Evolutionary conservation across 2,888 invertebrate genomes (phyloP).

Genomic region (Blastobasis adustella): DNA sequence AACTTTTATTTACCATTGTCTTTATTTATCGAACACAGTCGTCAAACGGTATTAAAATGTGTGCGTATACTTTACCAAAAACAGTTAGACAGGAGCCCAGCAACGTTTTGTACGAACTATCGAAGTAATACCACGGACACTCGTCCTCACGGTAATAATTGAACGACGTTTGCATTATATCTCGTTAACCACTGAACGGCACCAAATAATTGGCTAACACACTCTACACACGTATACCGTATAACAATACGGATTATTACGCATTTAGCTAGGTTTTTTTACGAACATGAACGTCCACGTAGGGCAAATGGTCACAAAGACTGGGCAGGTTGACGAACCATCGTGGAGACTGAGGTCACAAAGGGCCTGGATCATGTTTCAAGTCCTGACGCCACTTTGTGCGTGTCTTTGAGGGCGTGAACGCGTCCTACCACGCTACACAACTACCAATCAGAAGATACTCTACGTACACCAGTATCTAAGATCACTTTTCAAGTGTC

Average conservation of each 20-base stretch:
- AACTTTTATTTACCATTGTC: no score
- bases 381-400: constrained; percentile 44
- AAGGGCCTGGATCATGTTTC: constrained; percentile 50
- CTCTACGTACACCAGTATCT: not conserved
- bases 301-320: constrained; percentile 51
- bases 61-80: constrained; percentile 44
- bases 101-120: constrained; percentile 68
- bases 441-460: not conserved
- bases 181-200: constrained; percentile 32
- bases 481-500: not conserved
- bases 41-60: not conserved
- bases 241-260: constrained; percentile 12
- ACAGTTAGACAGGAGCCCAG: constrained; percentile 69
- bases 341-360: constrained; percentile 35
- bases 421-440: constrained; percentile 19
- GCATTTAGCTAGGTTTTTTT: constrained; percentile 38
- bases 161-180: constrained; percentile 45
- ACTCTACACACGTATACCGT: constrained; percentile 13
- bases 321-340: constrained; percentile 65
- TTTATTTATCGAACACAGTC: no score
- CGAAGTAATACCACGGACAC: constrained; percentile 72
- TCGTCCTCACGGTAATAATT: constrained; percentile 55
- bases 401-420: constrained; percentile 50
- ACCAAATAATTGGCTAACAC: constrained; percentile 31
- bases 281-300: constrained; percentile 52